Evolutionary conservation across 2,888 invertebrate species (phyloP), one percentile per base, ranked within the genome.

Genomic region (Lasioglossum figueresi): DNA sequence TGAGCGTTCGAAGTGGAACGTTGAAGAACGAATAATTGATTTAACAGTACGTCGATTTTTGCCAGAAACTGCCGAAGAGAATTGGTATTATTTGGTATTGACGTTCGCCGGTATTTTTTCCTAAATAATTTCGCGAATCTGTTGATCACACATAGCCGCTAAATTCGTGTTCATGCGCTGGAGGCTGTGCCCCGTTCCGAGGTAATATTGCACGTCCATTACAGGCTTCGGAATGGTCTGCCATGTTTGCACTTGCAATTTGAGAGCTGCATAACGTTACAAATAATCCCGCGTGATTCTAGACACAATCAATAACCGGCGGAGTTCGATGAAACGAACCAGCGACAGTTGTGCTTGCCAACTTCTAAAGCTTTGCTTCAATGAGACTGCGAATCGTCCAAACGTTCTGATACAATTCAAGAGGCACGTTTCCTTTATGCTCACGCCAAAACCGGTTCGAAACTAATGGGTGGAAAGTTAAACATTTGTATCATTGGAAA

Each of bases 271-370:
- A 72, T 59, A 72, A 79, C 56, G 31, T 59, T 72, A 59, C 78
- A 79, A 72, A 72, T 72, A 79, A 79, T 79, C 71, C 71, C 56
- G 40, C 43, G 71, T 72, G 71, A 59, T 79, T 72, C 43, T 48
- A 48, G 56, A 52, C 56, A 56, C 71, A 72, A 79, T 79, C 78
- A 72, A 79, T 48, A 71, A 59, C 56, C 27, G 72, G 59, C 16
- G 72, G 40, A 56, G 37, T 72, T 79, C 72, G 59, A 43, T 56
- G 70, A 59, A 40, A 37, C 56, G 59, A 27, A 37, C 68, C 68
- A 68, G 37, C 68, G 68, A 68, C 68, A 68, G 68, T 40, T 40
- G 37, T 23, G 68, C 66, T 68, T 68, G 68, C 68, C 68, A 37
- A 40, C 40, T 68, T 37, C 68, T 68, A 68, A 37, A 40, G 68